A percentile compares a stretch with the other conserved stretches of the same genome.
Conservation (phyloP, 2,888 invertebrate species). For the Patella pellucida region DNA sequence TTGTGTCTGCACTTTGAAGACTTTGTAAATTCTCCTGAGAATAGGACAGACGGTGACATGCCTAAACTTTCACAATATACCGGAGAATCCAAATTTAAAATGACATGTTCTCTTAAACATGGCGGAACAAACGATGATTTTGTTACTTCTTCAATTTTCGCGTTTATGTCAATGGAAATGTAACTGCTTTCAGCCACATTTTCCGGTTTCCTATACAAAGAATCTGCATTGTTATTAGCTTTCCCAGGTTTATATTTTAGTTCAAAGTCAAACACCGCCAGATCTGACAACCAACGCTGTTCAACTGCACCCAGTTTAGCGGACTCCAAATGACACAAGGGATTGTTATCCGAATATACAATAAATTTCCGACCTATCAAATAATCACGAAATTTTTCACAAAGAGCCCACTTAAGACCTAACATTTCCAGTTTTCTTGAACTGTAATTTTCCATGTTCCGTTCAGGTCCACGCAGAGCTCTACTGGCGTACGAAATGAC, state of each 20-base stretch:
- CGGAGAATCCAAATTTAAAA: no score
- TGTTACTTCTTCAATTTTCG: background rate
- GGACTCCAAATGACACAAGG: conserved; percentile 15
- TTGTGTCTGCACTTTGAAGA: background rate
- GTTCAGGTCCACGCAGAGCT: conserved; percentile 14
- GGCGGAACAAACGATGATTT: background rate
- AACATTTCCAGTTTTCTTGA: no score
- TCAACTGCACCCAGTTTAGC: conserved; percentile 26
- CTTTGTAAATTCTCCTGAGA: background rate
- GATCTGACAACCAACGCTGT: conserved; percentile 26
- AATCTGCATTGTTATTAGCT: conserved; percentile 23
- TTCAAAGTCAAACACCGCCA: conserved; percentile 24
- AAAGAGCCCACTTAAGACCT: no score
- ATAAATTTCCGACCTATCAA: conserved; percentile 19
- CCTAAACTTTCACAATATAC: no score
- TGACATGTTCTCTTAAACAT: no score
- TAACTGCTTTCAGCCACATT: background rate
- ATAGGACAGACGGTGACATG: no score
- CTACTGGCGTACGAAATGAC: conserved; percentile 23
- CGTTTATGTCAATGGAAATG: no score
- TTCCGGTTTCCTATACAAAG: conserved; percentile 10
- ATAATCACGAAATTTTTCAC: conserved; percentile 29
- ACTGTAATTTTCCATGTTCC: no score
- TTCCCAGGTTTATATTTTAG: conserved; percentile 20
- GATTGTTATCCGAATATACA: conserved; percentile 28